A percentile compares a stretch with the other conserved stretches of the same genome.
These are phyloP conservation scores for Anguilla obscura DNA, from an alignment of 2,797 vertebrate species.

Conservation along the genomic window DNA sequence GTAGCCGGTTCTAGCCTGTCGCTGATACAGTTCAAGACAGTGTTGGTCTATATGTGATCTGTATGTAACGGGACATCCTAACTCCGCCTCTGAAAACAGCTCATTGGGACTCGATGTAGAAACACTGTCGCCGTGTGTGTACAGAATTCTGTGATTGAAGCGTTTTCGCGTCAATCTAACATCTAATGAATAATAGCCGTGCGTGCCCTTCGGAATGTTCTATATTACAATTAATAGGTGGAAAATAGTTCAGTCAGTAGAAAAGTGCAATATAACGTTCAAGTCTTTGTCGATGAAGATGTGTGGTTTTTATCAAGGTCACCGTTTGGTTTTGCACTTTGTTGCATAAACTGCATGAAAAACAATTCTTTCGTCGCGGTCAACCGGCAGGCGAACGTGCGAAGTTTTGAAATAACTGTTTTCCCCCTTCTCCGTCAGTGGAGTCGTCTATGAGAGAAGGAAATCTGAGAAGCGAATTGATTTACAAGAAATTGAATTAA, in stretches of 20 bases:
- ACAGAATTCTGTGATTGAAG: constrained; percentile 14
- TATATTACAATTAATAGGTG: constrained; percentile 17
- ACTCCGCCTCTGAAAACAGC: constrained; percentile 5
- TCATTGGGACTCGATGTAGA: constrained; percentile 8
- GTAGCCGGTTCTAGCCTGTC: background rate
- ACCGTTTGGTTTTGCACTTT: background rate
- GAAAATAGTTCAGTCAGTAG: background rate
- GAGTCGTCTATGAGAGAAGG: constrained; percentile 15
- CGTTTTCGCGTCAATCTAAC: constrained; percentile 20
- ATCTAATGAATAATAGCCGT: background rate
- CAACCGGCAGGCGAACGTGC: background rate
- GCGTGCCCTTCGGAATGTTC: constrained; percentile 21
- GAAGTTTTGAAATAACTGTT: background rate
- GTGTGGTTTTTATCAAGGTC: background rate
- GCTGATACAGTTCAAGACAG: background rate
- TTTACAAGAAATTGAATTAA: constrained; percentile 14
- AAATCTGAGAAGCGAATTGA: constrained; percentile 31
- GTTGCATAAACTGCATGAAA: background rate
- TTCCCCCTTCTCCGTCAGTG: background rate
- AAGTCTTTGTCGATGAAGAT: background rate
- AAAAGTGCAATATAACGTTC: background rate
- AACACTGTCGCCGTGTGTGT: background rate
- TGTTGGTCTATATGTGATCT: background rate
- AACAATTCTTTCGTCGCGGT: background rate
- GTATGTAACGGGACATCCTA: constrained; percentile 19